Percentiles rank a stretch among this genome's conserved stretches.
Conservation (phyloP, 2,113 vertebrate genomes). For the Phylloscopus whistleri region DNA sequence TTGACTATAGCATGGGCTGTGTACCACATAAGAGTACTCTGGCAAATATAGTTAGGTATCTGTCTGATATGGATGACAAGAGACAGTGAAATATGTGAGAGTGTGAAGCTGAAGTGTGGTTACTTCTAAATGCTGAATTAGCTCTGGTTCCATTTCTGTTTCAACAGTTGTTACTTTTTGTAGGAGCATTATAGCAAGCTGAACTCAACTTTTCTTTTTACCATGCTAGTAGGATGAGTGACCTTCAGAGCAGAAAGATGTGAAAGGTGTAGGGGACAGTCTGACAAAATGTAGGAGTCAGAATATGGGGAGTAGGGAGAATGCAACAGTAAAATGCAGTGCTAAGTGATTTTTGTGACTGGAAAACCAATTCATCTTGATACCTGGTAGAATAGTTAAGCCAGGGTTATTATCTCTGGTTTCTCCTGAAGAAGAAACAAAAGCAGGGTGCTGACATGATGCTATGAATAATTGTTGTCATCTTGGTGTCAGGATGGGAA, state of each 20-base stretch:
- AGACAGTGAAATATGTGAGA: constrained; percentile 61
- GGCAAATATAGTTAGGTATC: constrained; percentile 55
- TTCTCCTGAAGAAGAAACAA: neutral
- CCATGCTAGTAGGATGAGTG: neutral
- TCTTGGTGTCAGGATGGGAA: neutral
- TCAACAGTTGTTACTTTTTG: constrained; percentile 33
- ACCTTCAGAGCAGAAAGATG: neutral
- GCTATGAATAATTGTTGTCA: neutral
- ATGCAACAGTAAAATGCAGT: neutral
- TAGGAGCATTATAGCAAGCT: neutral
- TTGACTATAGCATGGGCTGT: constrained; percentile 55
- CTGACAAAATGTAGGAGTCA: neutral
- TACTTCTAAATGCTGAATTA: constrained; percentile 53
- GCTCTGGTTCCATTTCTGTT: constrained; percentile 46
- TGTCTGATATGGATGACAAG: constrained; percentile 63
- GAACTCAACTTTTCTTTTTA: neutral
- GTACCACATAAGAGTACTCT: constrained; percentile 51
- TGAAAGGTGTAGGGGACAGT: neutral
- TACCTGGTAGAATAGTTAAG: neutral
- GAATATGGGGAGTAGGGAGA: neutral
- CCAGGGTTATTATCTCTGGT: neutral
- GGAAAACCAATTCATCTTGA: neutral
- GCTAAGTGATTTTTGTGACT: neutral
- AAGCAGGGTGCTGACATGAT: neutral
- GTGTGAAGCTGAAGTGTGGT: constrained; percentile 56